These are phyloP conservation scores for Agonopterix alstromeriana DNA, from an alignment of 2,888 invertebrate genomes.

Conservation along the genomic window DNA sequence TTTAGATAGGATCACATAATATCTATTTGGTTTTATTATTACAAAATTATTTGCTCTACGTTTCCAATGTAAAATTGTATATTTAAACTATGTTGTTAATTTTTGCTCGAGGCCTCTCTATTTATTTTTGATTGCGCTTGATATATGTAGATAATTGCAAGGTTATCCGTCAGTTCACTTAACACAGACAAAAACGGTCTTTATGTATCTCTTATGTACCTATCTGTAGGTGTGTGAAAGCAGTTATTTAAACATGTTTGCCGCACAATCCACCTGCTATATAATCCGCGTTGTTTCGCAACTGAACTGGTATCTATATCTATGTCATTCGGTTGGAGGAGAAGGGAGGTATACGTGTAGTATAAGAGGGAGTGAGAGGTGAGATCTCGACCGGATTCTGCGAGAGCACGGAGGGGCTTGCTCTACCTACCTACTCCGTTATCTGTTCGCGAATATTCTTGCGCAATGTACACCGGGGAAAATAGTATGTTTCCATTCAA, in stretches of 20 bases:
- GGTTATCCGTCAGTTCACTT: slow-evolving; percentile 5
- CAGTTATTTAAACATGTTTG: slow-evolving; percentile 72
- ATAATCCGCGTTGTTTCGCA: slow-evolving; percentile 76
- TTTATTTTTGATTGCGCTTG: not conserved
- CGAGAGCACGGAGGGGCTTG: slow-evolving; percentile 65
- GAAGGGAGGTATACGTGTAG: slow-evolving; percentile 24
- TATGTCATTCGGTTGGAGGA: slow-evolving; percentile 60
- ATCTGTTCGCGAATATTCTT: slow-evolving; percentile 74
- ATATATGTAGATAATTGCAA: not conserved
- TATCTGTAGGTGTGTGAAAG: slow-evolving; percentile 62
- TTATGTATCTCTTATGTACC: slow-evolving; percentile 32
- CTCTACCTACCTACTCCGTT: slow-evolving; percentile 55
- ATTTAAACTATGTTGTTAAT: too few species aligned
- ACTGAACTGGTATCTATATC: slow-evolving; percentile 69
- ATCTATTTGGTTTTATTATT: too few species aligned
- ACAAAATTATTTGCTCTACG: too few species aligned
- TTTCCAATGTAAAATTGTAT: too few species aligned
- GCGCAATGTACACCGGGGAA: slow-evolving; percentile 63
- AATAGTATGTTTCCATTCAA: slow-evolving; percentile 48
- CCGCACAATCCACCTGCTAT: slow-evolving; percentile 73
- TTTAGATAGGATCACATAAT: too few species aligned
- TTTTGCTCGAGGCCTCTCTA: too few species aligned
- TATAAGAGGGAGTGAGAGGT: slow-evolving; percentile 38
- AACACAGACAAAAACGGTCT: slow-evolving; percentile 15
- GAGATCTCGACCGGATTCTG: slow-evolving; percentile 55